Conservation (phyloP, 1,140 invertebrate genomes). For the Aphelinus certus region DNA sequence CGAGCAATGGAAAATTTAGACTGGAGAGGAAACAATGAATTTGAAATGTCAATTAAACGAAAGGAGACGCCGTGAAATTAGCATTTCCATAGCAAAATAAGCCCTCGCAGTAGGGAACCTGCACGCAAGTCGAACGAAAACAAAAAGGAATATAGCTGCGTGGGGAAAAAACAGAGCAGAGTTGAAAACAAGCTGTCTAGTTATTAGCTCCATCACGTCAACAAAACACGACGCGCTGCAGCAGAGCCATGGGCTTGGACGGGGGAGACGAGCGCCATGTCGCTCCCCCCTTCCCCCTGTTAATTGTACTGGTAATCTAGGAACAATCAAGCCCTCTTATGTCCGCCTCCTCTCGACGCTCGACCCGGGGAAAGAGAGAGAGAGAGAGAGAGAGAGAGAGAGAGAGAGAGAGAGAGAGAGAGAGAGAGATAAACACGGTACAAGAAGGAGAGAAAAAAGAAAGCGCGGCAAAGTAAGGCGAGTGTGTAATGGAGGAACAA, state of each 20-base stretch:
- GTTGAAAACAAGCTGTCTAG: background rate
- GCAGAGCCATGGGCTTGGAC: background rate
- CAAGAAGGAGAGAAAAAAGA: too few species aligned
- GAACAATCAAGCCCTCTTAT: slow-evolving; percentile 11
- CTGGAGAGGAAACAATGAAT: too few species aligned
- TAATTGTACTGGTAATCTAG: slow-evolving; percentile 19
- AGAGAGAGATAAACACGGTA: too few species aligned
- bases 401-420: background rate
- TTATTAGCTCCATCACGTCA: slow-evolving; percentile 5
- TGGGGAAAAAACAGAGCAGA: background rate
- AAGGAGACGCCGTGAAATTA: too few species aligned
- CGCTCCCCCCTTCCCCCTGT: background rate
- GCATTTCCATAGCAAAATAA: too few species aligned
- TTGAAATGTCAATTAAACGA: too few species aligned
- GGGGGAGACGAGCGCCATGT: background rate
- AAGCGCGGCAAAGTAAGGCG: too few species aligned
- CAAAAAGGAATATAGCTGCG: background rate
- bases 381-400: background rate
- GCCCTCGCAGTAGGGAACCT: too few species aligned
- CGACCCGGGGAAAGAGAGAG: background rate
- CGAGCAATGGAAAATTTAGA: too few species aligned
- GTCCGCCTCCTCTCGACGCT: background rate
- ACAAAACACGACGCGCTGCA: background rate
- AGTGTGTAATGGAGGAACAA: too few species aligned
- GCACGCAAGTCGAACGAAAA: too few species aligned